Evolutionary conservation across 2,113 vertebrate genomes (phyloP).

Genomic region (Petrocephalus microphthalmus): DNA sequence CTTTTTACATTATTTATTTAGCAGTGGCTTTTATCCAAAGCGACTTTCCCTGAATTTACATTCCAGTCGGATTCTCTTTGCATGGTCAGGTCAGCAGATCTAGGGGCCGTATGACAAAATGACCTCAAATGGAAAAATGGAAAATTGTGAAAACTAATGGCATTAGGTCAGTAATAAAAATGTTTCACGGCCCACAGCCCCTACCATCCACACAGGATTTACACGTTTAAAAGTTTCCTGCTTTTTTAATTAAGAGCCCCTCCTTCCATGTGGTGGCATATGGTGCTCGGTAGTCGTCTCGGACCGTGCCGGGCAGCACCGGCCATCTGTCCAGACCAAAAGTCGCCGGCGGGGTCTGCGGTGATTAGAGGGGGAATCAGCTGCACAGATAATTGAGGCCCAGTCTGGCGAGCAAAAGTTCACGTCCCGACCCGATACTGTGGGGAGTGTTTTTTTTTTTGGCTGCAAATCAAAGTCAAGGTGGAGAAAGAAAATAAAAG

Average conservation of each 20-base stretch:
- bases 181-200: neutral
- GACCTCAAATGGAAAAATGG: neutral
- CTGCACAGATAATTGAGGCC: neutral
- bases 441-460: neutral
- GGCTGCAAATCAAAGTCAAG: neutral
- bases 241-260: neutral
- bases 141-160: neutral
- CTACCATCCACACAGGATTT: neutral
- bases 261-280: neutral
- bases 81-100: neutral
- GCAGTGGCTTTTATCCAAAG: neutral
- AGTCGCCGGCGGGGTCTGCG: neutral
- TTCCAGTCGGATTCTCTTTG: neutral
- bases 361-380: constrained; percentile 2
- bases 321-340: neutral
- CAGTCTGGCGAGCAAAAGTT: neutral
- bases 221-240: neutral
- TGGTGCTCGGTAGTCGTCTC: neutral
- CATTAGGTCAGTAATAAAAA: neutral
- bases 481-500: neutral
- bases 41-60: neutral
- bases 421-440: neutral
- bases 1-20: neutral
- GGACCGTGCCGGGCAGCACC: neutral
- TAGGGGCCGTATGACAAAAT: neutral